A percentile compares a stretch with the other conserved stretches of the same genome.
Evolutionary conservation across 2,888 invertebrate genomes (phyloP).

Genomic region (Drosophila anomelani): DNA sequence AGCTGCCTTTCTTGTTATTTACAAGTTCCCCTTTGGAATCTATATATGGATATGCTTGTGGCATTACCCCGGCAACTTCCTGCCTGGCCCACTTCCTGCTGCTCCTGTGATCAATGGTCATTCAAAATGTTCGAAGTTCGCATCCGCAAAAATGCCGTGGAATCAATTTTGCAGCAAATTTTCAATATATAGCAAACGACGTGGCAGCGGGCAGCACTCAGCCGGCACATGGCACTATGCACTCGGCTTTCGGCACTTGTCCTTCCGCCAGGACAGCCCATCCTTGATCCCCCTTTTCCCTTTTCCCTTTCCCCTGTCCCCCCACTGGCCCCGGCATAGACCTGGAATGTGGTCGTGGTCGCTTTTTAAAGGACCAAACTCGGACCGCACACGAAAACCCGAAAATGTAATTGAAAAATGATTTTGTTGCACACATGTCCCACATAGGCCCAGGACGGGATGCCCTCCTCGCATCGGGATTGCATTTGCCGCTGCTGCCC

Average conservation of each 20-base stretch:
- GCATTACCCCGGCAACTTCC: background rate
- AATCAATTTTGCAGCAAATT: slow-evolving; percentile 74
- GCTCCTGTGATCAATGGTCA: slow-evolving; percentile 32
- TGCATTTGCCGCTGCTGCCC: slow-evolving; percentile 19
- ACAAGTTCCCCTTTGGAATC: background rate
- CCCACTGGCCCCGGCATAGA: slow-evolving; percentile 12
- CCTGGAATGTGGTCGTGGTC: slow-evolving; percentile 44
- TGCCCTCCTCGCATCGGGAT: slow-evolving; percentile 9
- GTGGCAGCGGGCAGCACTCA: slow-evolving; percentile 9
- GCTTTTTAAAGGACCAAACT: slow-evolving; percentile 53
- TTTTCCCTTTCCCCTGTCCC: no score
- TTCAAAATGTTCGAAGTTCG: slow-evolving; percentile 36
- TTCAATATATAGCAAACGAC: slow-evolving; percentile 51
- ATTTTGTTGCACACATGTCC: slow-evolving; percentile 77
- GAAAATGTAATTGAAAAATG: slow-evolving; percentile 80
- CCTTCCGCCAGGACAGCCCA: slow-evolving; percentile 21
- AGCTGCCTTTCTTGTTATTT: background rate
- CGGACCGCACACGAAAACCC: slow-evolving; percentile 59
- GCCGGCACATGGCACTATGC: background rate
- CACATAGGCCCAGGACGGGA: slow-evolving; percentile 29
- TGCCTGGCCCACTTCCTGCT: slow-evolving; percentile 15
- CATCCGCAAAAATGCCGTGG: slow-evolving; percentile 66
- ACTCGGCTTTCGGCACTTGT: slow-evolving; percentile 16
- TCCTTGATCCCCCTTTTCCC: background rate
- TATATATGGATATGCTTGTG: background rate